Evolutionary conservation across 2,797 vertebrate genomes (phyloP).

Genomic region (Sebastes vulpes): DNA sequence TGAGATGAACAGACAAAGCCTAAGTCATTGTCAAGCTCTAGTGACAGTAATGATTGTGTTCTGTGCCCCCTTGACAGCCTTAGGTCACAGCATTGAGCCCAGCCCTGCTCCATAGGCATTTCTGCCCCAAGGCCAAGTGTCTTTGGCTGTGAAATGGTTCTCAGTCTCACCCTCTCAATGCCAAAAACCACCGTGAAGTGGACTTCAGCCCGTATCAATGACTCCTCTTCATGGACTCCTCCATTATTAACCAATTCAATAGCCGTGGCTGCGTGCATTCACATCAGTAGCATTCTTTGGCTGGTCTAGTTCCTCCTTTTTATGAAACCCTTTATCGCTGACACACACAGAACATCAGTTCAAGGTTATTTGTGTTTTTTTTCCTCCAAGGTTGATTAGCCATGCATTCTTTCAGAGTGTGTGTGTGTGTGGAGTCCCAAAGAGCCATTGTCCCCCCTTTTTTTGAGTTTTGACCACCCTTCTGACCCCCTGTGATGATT

Average conservation of each 20-base stretch:
- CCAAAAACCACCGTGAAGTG: slow-evolving; percentile 78
- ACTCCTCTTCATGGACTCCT: slow-evolving; percentile 77
- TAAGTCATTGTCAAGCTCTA: slow-evolving; percentile 54
- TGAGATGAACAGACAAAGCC: slow-evolving; percentile 59
- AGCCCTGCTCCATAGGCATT: slow-evolving; percentile 65
- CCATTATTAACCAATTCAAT: slow-evolving; percentile 68
- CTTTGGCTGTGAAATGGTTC: slow-evolving; percentile 71
- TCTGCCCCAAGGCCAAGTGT: slow-evolving; percentile 73
- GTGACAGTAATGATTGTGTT: slow-evolving; percentile 75
- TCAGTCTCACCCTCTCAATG: slow-evolving; percentile 73
- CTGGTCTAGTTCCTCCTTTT: slow-evolving; percentile 57
- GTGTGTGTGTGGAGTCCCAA: slow-evolving; percentile 41
- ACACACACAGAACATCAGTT: slow-evolving; percentile 75
- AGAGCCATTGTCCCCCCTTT: slow-evolving; percentile 61
- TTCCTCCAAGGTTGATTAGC: slow-evolving; percentile 69
- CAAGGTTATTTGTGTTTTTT: slow-evolving; percentile 70
- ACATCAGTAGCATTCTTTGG: slow-evolving; percentile 70
- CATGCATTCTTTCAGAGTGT: slow-evolving; percentile 74
- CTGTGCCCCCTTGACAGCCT: slow-evolving; percentile 45
- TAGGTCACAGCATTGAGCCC: slow-evolving; percentile 58
- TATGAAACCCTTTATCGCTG: slow-evolving; percentile 66
- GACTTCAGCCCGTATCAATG: slow-evolving; percentile 76
- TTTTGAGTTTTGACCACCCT: slow-evolving; percentile 77
- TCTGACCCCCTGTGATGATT: slow-evolving; percentile 76
- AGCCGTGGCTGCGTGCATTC: slow-evolving; percentile 61